Conservation (phyloP, 2,797 vertebrate genomes). For the Acanthurus tractus region DNA sequence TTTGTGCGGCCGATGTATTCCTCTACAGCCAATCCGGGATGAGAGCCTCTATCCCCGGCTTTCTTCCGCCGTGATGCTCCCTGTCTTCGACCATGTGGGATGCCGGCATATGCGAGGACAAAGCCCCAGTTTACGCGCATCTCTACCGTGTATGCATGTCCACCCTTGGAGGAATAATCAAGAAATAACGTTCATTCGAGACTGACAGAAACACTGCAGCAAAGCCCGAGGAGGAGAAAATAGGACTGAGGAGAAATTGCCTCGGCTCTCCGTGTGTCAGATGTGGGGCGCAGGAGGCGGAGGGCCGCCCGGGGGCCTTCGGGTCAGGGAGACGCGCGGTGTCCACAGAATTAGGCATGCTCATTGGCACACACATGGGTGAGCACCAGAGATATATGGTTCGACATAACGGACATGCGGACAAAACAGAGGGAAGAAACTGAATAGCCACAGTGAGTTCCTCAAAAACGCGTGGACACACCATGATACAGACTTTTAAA, state of each 20-base stretch:
- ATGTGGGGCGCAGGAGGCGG: slow-evolving; percentile 72
- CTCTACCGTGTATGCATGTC: background rate
- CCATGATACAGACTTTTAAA: background rate
- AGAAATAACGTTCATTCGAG: slow-evolving; percentile 8
- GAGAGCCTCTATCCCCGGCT: slow-evolving; percentile 23
- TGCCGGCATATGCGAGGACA: slow-evolving; percentile 52
- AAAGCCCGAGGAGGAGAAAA: slow-evolving; percentile 28
- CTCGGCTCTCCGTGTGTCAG: slow-evolving; percentile 45
- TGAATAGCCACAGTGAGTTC: background rate
- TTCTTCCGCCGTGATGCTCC: background rate
- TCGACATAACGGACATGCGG: slow-evolving; percentile 21
- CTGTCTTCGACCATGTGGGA: slow-evolving; percentile 39
- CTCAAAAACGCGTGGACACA: background rate
- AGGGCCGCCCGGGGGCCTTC: slow-evolving; percentile 72
- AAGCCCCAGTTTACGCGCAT: slow-evolving; percentile 45
- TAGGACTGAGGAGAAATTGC: slow-evolving; percentile 39
- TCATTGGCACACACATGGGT: slow-evolving; percentile 79
- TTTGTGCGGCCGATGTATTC: background rate
- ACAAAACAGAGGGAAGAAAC: slow-evolving; percentile 13
- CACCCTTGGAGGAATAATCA: slow-evolving; percentile 16
- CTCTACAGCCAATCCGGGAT: background rate
- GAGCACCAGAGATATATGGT: slow-evolving; percentile 31
- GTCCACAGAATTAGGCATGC: slow-evolving; percentile 81
- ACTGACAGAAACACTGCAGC: slow-evolving; percentile 35
- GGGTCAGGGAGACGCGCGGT: slow-evolving; percentile 81